A percentile compares a stretch with the other conserved stretches of the same genome.
These are phyloP conservation scores for Melanogrammus aeglefinus DNA, from an alignment of 2,797 vertebrate genomes.

Conservation along the genomic window DNA sequence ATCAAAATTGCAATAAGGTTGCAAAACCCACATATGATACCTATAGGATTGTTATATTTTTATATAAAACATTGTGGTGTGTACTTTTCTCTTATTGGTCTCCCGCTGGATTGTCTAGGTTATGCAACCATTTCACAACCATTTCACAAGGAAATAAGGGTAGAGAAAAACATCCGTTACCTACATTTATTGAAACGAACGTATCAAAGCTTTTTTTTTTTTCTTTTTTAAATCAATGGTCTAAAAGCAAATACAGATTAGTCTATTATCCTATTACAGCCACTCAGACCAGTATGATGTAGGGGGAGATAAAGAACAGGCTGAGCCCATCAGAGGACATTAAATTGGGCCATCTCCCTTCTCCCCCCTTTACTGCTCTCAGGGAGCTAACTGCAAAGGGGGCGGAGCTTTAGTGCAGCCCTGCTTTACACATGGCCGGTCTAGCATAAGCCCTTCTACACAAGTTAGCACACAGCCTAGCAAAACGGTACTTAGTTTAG, in stretches of 20 bases:
- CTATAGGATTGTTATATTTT: slow-evolving; percentile 9
- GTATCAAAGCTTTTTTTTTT: slow-evolving; percentile 46
- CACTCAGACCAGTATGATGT: slow-evolving; percentile 59
- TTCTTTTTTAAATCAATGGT: slow-evolving; percentile 55
- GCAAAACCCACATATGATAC: slow-evolving; percentile 35
- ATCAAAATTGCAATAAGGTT: slow-evolving; percentile 25
- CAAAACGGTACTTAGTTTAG: slow-evolving; percentile 53
- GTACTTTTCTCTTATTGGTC: slow-evolving; percentile 30
- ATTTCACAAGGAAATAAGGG: slow-evolving; percentile 34
- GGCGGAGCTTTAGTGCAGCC: slow-evolving; percentile 33
- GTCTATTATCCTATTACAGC: slow-evolving; percentile 71
- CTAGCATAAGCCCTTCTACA: slow-evolving; percentile 20
- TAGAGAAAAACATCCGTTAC: slow-evolving; percentile 42
- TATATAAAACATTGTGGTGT: slow-evolving; percentile 17
- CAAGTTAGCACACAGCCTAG: slow-evolving; percentile 63
- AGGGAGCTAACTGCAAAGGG: slow-evolving; percentile 39
- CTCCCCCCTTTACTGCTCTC: slow-evolving; percentile 41
- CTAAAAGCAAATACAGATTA: slow-evolving; percentile 70
- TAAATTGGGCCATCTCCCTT: slow-evolving; percentile 58
- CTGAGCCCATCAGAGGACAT: slow-evolving; percentile 67
- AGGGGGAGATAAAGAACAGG: slow-evolving; percentile 63
- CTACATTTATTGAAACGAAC: slow-evolving; percentile 55
- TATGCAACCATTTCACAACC: slow-evolving; percentile 22
- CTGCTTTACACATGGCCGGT: slow-evolving; percentile 49
- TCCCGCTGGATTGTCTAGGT: slow-evolving; percentile 22